phyloP scores from a whole-genome alignment of 1,140 invertebrate species.

The Halesus radiatus region DNA sequence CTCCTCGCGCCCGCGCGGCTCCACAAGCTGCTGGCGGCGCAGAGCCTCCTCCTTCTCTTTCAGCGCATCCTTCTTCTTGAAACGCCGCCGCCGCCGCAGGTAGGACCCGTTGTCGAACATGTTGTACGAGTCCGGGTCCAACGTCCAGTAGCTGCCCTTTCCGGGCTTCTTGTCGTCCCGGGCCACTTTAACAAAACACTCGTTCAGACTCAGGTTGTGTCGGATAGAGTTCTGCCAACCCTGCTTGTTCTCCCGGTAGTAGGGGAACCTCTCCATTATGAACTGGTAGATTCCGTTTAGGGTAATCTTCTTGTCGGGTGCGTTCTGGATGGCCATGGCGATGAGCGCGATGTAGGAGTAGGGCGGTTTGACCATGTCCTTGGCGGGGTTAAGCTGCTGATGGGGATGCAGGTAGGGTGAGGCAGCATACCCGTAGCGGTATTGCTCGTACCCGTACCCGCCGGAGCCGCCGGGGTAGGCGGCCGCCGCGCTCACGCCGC shows the following conservation, averaged over 20 bases:
- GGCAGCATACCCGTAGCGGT: constrained; percentile 80
- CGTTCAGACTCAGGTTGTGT: constrained; percentile 97
- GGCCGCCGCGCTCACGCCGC: constrained; percentile 63
- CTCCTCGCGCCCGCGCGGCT: constrained; percentile 67
- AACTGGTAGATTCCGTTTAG: constrained; percentile 98
- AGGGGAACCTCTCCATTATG: constrained; percentile 98
- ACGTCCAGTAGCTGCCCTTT: constrained; percentile 97
- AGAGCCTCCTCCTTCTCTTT: constrained; percentile 90
- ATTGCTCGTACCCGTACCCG: constrained; percentile 79
- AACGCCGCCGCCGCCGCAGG: constrained; percentile 88
- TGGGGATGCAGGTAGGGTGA: constrained; percentile 73
- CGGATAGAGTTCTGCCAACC: constrained; percentile 96
- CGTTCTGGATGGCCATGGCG: constrained; percentile 97
- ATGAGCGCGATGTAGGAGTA: constrained; percentile 99
- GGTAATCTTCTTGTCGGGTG: constrained; percentile 94
- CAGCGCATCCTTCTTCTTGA: constrained; percentile 96
- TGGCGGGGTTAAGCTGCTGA: constrained; percentile 80
- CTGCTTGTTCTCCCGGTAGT: constrained; percentile 97
- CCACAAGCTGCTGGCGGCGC: constrained; percentile 79
- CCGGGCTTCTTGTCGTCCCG: constrained; percentile 94
- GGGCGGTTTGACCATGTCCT: constrained; percentile 95
- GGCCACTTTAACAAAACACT: constrained; percentile 98
- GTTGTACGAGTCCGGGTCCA: constrained; percentile 96
- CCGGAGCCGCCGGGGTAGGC: constrained; percentile 67
- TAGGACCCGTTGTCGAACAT: constrained; percentile 99